Evolutionary conservation across 2,888 invertebrate species (phyloP), one percentile per base, ranked within the genome.

Genomic region (Ctena decussata): DNA sequence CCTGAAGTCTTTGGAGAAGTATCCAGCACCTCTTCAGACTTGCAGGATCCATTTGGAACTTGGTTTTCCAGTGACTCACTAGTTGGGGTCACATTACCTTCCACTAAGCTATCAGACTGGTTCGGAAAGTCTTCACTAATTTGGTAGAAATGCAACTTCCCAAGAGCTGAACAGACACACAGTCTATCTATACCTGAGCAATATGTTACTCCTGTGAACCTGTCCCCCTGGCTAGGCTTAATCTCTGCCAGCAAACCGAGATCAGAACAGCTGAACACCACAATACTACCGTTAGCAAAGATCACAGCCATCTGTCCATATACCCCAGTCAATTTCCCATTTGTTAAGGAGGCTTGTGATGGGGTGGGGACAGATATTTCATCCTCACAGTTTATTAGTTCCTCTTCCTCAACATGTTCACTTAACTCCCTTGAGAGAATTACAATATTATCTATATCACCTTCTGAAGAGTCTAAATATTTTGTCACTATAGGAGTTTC

Each of bases 101-200:
- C 89, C 41, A 85, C 35, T 39, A 86, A 30, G 72, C 81, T 85
- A 41, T 91, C 90, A 15, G 89, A 77, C 60, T 84, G 86, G 69
- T 88, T 85, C 3, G 88, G 90, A 49, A 84, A 60, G 8, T 91
- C 90, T 57, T 91, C 91, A 88, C 89, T 92, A 35, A 93, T 84
- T 82, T 94, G 94, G 89, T 94, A 95, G 96, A 98, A 98, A 94
- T 98, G 97, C 75, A 98, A 97, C 86, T 97, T 97, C 5, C 98
- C 98, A 77, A 97, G 97, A 91, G 97, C 97, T 0, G 98, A 98
- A 65, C 98, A 97, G 0, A 97, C 98, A 95, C 98, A 98, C 41
- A 98, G 96, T 72, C 98, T 97, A 94, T 98, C 98, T 83, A 98
- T 97, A 95, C 97, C 97, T 82, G 98, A 97, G 95, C 98, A 98